Conservation (phyloP, 2,113 vertebrate species). For the Eptatretus burgeri region DNA sequence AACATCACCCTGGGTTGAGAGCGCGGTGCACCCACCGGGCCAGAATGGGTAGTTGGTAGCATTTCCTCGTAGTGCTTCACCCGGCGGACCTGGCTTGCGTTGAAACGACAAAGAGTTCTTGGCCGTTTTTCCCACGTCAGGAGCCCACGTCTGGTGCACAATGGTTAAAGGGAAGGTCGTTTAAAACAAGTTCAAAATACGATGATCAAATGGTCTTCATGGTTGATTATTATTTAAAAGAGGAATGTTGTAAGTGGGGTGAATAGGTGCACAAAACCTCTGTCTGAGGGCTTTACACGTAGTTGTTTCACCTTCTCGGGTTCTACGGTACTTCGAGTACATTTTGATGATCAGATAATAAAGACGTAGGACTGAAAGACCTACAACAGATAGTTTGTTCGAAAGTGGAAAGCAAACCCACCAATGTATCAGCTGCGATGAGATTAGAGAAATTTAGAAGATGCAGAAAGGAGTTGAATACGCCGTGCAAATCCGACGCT, state of each 20-base stretch:
- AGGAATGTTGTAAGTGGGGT: background rate
- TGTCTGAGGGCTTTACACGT: background rate
- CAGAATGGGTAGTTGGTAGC: slow-evolving; percentile 51
- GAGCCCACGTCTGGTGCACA: slow-evolving; percentile 24
- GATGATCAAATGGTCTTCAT: background rate
- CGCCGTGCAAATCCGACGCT: too few species aligned
- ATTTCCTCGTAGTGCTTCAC: slow-evolving; percentile 42
- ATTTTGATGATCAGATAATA: too few species aligned
- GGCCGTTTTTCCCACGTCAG: slow-evolving; percentile 34
- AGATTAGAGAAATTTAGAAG: too few species aligned
- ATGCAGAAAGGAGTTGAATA: too few species aligned
- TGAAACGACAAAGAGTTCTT: slow-evolving; percentile 53
- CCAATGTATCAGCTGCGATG: too few species aligned
- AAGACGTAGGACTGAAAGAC: too few species aligned
- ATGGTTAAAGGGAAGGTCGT: background rate
- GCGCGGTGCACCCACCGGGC: slow-evolving; percentile 27
- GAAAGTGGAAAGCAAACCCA: too few species aligned
- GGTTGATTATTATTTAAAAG: background rate
- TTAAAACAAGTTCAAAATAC: background rate
- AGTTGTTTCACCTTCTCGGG: too few species aligned
- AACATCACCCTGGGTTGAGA: too few species aligned
- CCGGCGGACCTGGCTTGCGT: slow-evolving; percentile 33
- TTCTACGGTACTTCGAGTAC: too few species aligned
- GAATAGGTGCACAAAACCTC: background rate
- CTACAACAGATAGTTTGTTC: too few species aligned